Evolutionary conservation across 1,140 invertebrate genomes (phyloP), one percentile per base, ranked within the genome.

Genomic region (Drosophila teissieri): DNA sequence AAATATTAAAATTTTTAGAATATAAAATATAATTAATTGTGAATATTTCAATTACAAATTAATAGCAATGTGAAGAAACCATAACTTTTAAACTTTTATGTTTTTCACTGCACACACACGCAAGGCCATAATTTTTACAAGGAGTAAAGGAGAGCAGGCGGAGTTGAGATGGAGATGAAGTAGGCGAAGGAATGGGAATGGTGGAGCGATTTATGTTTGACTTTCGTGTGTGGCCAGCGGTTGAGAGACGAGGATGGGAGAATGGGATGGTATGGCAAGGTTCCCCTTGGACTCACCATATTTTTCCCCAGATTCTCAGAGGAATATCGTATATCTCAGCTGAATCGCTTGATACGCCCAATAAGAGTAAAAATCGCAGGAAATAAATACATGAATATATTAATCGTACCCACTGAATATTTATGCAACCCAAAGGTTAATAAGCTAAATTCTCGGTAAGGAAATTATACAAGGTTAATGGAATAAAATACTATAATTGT

Each of bases 181-280:
- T 10, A 69, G 42, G 34, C 34, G 24, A 36, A 46, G 67, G 51
- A 46, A 49, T 40, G 60, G 60, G 63, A 64, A 65, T 49, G 64
- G 67, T 27, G 34, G 64, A 83, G 84, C 83, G 84, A 83, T 88
- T 88, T 88, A 88, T 89, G 84, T 88, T 88, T 88, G 83, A 88
- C 83, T 88, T 88, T 88, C 76, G 80, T 82, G 77, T 86, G 70
- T 51, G 83, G 79, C 79, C 70, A 77, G 83, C 65, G 83, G 83
- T 82, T 82, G 68, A 68, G 42, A 19, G 65, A 19, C 15, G 17
- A 19, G 64, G 64, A 19, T 49, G 75, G 83, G 72, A 56, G 46
- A 62, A 82, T 79, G 88, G 31, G 31, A 31, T 31, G 31, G 27
- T 4, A 4, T 24, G 4, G 78, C 78, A 86, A 85, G 73, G 68